phyloP scores from a whole-genome alignment of 2,888 invertebrate genomes.

The Deroplatys truncata region DNA sequence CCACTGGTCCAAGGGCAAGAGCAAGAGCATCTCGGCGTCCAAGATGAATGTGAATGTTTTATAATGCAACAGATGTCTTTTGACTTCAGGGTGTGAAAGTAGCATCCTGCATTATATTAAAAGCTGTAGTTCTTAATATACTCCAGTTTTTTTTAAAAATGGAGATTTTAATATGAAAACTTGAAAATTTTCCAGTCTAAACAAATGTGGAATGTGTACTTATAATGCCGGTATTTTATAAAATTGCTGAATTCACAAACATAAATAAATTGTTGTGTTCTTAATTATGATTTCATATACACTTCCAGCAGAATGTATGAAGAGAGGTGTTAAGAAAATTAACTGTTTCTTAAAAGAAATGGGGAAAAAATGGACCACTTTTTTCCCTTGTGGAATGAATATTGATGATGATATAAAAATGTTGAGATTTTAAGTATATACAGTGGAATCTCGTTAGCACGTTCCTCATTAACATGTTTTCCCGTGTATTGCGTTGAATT shows the following conservation, averaged over 20 bases:
- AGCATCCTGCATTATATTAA: not conserved
- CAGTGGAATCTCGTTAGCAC: too few relatives aligned
- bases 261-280: not conserved
- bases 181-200: not conserved
- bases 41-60: not conserved
- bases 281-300: not conserved
- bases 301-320: too few relatives aligned
- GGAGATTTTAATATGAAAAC: not conserved
- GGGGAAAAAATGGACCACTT: too few relatives aligned
- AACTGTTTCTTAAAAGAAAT: too few relatives aligned
- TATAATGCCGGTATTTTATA: not conserved
- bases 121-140: not conserved
- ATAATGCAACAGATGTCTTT: not conserved
- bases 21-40: conserved; percentile 32
- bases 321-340: too few relatives aligned
- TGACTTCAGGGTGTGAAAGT: not conserved
- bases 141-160: not conserved
- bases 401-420: too few relatives aligned
- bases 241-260: not conserved
- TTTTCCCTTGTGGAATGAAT: too few relatives aligned
- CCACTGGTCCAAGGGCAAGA: conserved; percentile 44
- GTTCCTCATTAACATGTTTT: too few relatives aligned
- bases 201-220: not conserved
- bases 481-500: too few relatives aligned
- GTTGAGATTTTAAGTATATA: too few relatives aligned